Evolutionary conservation across 2,888 invertebrate genomes (phyloP), one percentile per base, ranked within the genome.

Genomic region (Ormia ochracea): DNA sequence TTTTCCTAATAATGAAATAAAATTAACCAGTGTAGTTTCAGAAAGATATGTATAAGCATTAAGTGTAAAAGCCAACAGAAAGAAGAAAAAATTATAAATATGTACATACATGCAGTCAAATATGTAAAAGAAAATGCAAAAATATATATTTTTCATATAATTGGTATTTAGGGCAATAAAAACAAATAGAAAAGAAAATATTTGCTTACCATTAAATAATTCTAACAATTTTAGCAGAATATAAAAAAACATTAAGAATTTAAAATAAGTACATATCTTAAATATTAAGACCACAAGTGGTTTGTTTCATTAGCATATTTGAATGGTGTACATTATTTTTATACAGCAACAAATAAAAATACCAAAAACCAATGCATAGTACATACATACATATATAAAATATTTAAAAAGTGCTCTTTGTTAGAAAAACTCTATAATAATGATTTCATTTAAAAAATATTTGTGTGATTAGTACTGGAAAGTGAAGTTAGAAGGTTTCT

Each of bases 261-360:
- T 6, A 9, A 50, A 6, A 50, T 4, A 50, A 26, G 21, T 21
- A 43, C 28, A 28, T 17, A 21, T 23, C 12, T 52, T 26, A 41
- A n/a, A 58, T 26, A 58, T 28, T 26, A 65, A 75, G 52, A 76
- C 54, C 75, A 69, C 76, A 76, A 76, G 69, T 76, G 69, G 69
- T 76, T n/a, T n/a, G n/a, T n/a, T 76, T 59, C 17, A 56, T 69
- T 56, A 56, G 33, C 48, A 68, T 9, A 50, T 52, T 14, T 17
- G 3, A 21, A 45, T 38, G 52, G 17, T 19, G 19, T 66, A 58
- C 4, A 4, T 9, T 45, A 7, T 61, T 52, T 33, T 31, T 61
- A 12, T 48, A 28, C 31, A 4, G 4, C 26, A 59, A 56, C 4
- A 28, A 48, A 45, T 7, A n/a, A n/a, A n/a, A n/a, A n/a, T n/a